These are phyloP conservation scores for Gymnogyps californianus DNA, from an alignment of 2,113 vertebrate genomes.

Conservation along the genomic window DNA sequence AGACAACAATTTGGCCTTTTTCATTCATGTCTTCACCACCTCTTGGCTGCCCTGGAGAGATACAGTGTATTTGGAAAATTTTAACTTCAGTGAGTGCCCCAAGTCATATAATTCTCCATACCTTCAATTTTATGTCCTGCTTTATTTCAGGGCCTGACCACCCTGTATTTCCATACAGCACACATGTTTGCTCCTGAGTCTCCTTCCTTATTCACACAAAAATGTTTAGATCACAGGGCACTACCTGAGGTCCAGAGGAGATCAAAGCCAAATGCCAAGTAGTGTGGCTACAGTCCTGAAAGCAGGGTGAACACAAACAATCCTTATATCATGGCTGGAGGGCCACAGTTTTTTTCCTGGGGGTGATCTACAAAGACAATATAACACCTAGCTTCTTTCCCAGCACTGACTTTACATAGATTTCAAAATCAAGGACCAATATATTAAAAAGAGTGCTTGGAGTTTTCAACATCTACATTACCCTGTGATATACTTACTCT, in stretches of 20 bases:
- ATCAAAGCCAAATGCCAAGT: not conserved
- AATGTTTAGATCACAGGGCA: not conserved
- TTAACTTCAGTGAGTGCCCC: not conserved
- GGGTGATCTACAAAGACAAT: not conserved
- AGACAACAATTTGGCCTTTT: not conserved
- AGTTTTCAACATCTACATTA: not conserved
- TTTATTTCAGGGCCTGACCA: not conserved
- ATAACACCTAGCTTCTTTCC: not conserved
- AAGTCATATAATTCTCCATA: not conserved
- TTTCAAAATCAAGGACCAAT: not conserved
- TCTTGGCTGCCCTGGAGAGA: not conserved
- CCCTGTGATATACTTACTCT: not conserved
- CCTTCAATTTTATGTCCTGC: not conserved
- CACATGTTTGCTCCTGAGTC: not conserved
- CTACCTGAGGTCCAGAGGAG: not conserved
- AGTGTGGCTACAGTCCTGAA: not conserved
- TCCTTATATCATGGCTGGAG: fast-evolving
- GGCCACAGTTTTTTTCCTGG: not conserved
- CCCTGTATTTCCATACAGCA: not conserved
- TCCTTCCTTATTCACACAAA: not conserved
- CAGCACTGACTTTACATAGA: not conserved
- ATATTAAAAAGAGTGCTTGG: not conserved
- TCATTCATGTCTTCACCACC: not conserved
- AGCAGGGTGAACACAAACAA: not conserved
- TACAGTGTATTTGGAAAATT: not conserved